Conservation (phyloP, 92 coral and sea anemone genomes). For the Chrysogorgia sp. region DNA sequence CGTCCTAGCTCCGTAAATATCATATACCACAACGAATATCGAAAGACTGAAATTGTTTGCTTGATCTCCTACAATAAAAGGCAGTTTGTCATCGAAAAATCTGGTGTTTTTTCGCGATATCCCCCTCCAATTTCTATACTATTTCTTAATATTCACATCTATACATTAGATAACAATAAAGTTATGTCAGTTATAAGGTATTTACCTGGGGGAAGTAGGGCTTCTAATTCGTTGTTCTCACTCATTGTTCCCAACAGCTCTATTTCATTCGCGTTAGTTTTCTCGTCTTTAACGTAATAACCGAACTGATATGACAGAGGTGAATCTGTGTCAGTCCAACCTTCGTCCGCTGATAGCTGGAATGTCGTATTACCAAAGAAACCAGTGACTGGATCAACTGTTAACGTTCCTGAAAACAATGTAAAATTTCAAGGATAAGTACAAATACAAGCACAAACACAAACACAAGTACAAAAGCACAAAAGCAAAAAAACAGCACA, state of each 20-base stretch:
- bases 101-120: too few relatives aligned
- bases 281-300: slow-evolving; percentile 48
- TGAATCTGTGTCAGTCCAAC: slow-evolving; percentile 71
- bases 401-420: slow-evolving; percentile 48
- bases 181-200: too few relatives aligned
- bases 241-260: neutral
- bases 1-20: slow-evolving; percentile 62
- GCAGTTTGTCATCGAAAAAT: neutral
- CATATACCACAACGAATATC: slow-evolving; percentile 68
- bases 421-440: neutral
- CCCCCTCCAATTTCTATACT: neutral
- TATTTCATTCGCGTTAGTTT: slow-evolving; percentile 9
- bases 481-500: too few relatives aligned
- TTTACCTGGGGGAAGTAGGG: slow-evolving; percentile 65
- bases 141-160: neutral
- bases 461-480: neutral
- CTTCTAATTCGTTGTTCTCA: slow-evolving; percentile 6
- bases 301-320: slow-evolving; percentile 76
- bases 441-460: neutral
- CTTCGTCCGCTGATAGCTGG: slow-evolving; percentile 50
- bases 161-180: neutral
- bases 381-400: slow-evolving; percentile 51
- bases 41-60: slow-evolving; percentile 52
- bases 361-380: slow-evolving; percentile 60
- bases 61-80: slow-evolving; percentile 59